A percentile compares a stretch with the other conserved stretches of the same genome.
phyloP scores from a whole-genome alignment of 1,140 invertebrate genomes.

The Drosophila santomea region DNA sequence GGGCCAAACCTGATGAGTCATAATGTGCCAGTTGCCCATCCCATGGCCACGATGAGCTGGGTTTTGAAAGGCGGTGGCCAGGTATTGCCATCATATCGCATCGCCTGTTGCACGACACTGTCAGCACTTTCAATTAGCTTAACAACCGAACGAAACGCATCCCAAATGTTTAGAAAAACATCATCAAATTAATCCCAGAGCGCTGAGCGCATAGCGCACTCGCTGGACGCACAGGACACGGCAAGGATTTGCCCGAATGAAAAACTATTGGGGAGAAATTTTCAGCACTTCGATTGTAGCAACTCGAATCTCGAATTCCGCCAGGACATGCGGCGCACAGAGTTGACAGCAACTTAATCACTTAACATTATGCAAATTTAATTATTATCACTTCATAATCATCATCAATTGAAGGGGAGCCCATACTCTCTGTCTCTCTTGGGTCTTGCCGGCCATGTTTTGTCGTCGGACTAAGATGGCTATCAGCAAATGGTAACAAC shows the following conservation, averaged over 20 bases:
- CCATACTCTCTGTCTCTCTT: constrained; percentile 5
- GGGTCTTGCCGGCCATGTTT: constrained; percentile 47
- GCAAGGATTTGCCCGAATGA: constrained; percentile 12
- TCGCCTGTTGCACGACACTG: constrained; percentile 71
- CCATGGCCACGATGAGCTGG: not conserved
- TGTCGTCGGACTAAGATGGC: constrained; percentile 61
- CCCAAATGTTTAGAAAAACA: constrained; percentile 67
- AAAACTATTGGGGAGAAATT: constrained; percentile 39
- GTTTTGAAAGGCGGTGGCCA: not conserved
- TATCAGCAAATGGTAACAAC: constrained; percentile 69
- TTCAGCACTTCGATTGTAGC: constrained; percentile 61
- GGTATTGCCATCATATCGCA: not conserved
- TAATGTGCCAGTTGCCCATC: constrained; percentile 27
- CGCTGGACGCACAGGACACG: constrained; percentile 31
- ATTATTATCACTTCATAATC: constrained; percentile 80
- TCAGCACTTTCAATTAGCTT: constrained; percentile 74
- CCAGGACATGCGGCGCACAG: constrained; percentile 51
- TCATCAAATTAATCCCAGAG: constrained; percentile 72
- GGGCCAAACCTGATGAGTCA: constrained; percentile 35
- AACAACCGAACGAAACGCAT: constrained; percentile 65
- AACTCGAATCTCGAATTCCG: constrained; percentile 9
- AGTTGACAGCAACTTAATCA: constrained; percentile 77
- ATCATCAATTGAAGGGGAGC: constrained; percentile 32
- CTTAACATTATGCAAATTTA: constrained; percentile 81
- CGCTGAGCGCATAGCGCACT: constrained; percentile 35